Conservation (phyloP, 2,888 invertebrate species). For the Napeogenes inachia region DNA sequence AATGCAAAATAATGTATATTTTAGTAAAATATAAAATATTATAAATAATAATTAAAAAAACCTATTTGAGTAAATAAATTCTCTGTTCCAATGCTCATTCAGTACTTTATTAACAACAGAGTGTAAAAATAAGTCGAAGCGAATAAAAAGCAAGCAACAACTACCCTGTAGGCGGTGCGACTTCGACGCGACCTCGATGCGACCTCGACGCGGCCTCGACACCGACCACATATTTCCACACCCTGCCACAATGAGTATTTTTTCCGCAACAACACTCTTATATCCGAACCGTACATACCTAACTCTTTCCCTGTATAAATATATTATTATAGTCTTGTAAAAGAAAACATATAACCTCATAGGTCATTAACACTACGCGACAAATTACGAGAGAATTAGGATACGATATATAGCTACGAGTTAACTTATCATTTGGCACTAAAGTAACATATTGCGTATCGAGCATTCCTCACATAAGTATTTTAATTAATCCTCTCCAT, state of each 20-base stretch:
- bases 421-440: slow-evolving; percentile 78
- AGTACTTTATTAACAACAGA: slow-evolving; percentile 59
- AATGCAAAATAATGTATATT: slow-evolving; percentile 74
- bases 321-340: slow-evolving; percentile 75
- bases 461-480: slow-evolving; percentile 63
- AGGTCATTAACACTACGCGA: slow-evolving; percentile 74
- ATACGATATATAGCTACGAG: slow-evolving; percentile 76
- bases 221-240: slow-evolving; percentile 54
- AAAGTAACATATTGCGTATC: slow-evolving; percentile 77
- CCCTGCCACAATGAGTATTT: slow-evolving; percentile 73
- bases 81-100: slow-evolving; percentile 76
- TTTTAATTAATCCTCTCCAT: slow-evolving; percentile 31
- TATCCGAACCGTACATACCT: slow-evolving; percentile 72
- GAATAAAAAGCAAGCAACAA: slow-evolving; percentile 16
- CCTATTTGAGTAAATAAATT: slow-evolving; percentile 72
- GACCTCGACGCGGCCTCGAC: no score
- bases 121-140: slow-evolving; percentile 61
- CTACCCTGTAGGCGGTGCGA: slow-evolving; percentile 24
- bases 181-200: no score
- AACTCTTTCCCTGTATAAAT: slow-evolving; percentile 77
- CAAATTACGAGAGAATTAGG: slow-evolving; percentile 75
- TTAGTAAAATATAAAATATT: slow-evolving; percentile 61
- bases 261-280: slow-evolving; percentile 70
- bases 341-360: slow-evolving; percentile 75
- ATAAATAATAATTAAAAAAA: slow-evolving; percentile 69